Evolutionary conservation across 2,113 vertebrate genomes (phyloP).

Genomic region (Xenopus borealis): DNA sequence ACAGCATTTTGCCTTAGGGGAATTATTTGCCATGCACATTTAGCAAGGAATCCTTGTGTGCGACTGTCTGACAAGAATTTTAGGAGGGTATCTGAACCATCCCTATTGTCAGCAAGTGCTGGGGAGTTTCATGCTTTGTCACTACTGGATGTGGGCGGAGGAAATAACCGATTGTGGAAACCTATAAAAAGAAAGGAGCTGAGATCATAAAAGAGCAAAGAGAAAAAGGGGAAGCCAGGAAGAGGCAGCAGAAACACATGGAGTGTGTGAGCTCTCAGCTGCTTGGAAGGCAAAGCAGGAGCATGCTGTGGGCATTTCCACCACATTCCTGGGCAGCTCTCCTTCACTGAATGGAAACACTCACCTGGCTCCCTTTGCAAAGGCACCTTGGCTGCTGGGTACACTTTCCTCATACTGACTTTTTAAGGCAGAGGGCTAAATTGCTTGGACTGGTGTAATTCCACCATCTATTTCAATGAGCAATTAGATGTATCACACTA

Average conservation of each 20-base stretch:
- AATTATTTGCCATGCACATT: too few species aligned
- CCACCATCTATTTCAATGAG: too few species aligned
- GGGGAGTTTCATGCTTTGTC: conserved; percentile 66
- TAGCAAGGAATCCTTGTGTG: not conserved
- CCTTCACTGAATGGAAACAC: conserved; percentile 1
- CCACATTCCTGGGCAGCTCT: not conserved
- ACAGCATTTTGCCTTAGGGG: too few species aligned
- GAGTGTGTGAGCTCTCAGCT: conserved; percentile 14
- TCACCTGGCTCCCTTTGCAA: conserved; percentile 22
- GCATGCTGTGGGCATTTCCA: not conserved
- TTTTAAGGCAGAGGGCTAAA: not conserved
- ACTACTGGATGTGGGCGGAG: conserved; percentile 66
- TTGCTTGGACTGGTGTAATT: not conserved
- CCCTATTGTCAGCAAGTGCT: conserved; percentile 11
- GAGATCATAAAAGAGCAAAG: conserved; percentile 61
- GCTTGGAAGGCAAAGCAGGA: not conserved
- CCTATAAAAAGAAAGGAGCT: conserved; percentile 73
- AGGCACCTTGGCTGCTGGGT: not conserved
- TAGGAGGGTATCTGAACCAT: conserved; percentile 21
- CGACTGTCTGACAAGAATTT: not conserved
- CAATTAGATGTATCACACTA: too few species aligned
- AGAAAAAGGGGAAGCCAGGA: conserved; percentile 50
- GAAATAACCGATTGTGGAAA: conserved; percentile 60
- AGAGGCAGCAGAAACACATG: conserved; percentile 20
- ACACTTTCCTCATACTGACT: too few species aligned